Conservation (phyloP, 35 echinoderm and acorn worm genomes). For the Lytechinus pictus region DNA sequence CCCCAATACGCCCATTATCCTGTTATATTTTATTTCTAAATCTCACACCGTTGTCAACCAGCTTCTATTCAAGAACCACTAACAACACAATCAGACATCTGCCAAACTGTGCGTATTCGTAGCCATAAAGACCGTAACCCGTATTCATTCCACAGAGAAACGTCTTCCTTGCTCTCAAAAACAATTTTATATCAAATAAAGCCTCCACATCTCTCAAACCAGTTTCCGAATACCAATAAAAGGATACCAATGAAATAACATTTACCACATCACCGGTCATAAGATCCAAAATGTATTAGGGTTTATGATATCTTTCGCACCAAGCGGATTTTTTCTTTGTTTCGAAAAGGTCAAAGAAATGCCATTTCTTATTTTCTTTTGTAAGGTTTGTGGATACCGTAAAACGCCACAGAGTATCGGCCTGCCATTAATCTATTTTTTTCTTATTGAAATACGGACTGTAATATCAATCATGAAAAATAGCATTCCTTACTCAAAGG, state of each 20-base stretch:
- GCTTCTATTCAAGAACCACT: not conserved
- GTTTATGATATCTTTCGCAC: not conserved
- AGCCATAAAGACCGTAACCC: no score
- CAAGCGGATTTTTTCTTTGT: not conserved
- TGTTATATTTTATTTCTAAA: not conserved
- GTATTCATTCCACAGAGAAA: no score
- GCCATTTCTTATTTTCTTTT: not conserved
- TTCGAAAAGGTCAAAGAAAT: not conserved
- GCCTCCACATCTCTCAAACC: not conserved
- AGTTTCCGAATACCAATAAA: not conserved
- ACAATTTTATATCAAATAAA: not conserved
- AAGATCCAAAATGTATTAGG: not conserved
- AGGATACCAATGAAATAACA: slow-evolving; percentile 19
- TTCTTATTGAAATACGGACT: not conserved
- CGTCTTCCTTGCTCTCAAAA: no score
- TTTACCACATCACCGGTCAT: not conserved
- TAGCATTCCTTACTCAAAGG: not conserved
- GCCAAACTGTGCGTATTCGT: not conserved
- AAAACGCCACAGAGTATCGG: not conserved
- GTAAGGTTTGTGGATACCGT: not conserved
- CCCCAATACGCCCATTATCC: not conserved
- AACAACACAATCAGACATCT: not conserved
- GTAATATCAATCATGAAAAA: not conserved
- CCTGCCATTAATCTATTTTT: not conserved
- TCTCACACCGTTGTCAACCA: not conserved